Conservation (phyloP, 2,888 invertebrate species). For the Pterostichus madidus region DNA sequence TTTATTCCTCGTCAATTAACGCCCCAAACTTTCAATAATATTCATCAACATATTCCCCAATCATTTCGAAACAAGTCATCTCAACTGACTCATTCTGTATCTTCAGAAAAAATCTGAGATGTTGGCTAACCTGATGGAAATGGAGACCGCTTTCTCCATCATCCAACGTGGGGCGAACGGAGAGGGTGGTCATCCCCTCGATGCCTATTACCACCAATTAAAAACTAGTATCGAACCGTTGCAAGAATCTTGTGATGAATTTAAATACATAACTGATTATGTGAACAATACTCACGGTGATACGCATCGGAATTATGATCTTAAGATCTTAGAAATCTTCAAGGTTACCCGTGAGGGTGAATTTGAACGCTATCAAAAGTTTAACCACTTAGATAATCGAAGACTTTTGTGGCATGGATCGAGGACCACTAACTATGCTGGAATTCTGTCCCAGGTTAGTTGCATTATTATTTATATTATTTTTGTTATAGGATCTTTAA, state of each 20-base stretch:
- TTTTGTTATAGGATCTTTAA: neutral
- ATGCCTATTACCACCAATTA: conserved; percentile 81
- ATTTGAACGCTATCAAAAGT: conserved; percentile 78
- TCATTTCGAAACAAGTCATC: neutral
- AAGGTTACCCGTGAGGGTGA: conserved; percentile 75
- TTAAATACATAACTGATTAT: conserved; percentile 78
- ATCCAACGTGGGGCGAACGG: conserved; percentile 76
- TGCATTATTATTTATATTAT: neutral
- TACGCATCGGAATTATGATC: conserved; percentile 79
- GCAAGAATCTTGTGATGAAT: conserved; percentile 77
- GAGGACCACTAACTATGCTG: conserved; percentile 82
- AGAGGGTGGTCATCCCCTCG: conserved; percentile 76
- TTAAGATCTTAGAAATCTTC: conserved; percentile 79
- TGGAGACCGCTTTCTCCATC: conserved; percentile 82
- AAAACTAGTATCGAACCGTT: conserved; percentile 79
- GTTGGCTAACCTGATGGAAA: conserved; percentile 82
- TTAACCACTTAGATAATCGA: conserved; percentile 79
- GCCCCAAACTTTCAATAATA: too few species aligned
- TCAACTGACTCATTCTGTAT: neutral
- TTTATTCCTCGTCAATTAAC: too few species aligned
- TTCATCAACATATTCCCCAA: neutral
- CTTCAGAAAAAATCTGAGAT: conserved; percentile 75
- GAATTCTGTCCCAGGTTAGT: conserved; percentile 78
- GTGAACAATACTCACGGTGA: conserved; percentile 81
- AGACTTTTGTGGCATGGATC: conserved; percentile 84